Conservation (phyloP, 2,888 invertebrate genomes). For the Thereva nobilitata region DNA sequence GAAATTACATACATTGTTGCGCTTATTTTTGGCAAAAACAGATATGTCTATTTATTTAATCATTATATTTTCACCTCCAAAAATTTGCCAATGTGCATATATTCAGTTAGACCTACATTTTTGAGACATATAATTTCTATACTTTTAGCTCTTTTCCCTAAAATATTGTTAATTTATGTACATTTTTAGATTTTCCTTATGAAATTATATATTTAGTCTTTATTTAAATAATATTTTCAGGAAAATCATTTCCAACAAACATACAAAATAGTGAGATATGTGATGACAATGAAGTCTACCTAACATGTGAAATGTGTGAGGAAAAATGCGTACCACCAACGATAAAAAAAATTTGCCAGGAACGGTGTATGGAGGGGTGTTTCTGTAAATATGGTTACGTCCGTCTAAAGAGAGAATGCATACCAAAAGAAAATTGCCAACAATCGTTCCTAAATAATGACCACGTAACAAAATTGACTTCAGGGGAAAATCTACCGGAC, state of each 20-base stretch:
- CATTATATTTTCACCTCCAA: too few species aligned
- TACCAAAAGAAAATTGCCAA: not conserved
- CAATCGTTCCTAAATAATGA: not conserved
- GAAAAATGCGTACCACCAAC: conserved; percentile 11
- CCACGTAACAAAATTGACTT: too few species aligned
- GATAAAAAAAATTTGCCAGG: conserved; percentile 1
- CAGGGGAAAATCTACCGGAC: too few species aligned
- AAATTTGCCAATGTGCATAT: too few species aligned
- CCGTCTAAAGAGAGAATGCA: conserved; percentile 9
- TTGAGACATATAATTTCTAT: too few species aligned
- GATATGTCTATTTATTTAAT: too few species aligned
- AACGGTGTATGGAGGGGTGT: conserved; percentile 27
- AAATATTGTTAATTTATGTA: conserved; percentile 10
- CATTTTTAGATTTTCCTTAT: not conserved
- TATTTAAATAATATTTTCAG: not conserved
- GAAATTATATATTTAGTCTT: not conserved
- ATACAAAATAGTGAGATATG: conserved; percentile 23
- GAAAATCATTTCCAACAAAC: conserved; percentile 1
- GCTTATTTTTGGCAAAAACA: too few species aligned
- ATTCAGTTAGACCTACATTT: too few species aligned
- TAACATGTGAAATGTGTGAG: conserved; percentile 28
- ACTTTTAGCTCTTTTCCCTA: too few species aligned
- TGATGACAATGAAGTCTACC: conserved; percentile 24
- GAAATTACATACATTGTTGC: too few species aligned
- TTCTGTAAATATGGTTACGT: conserved; percentile 24